Evolutionary conservation across 92 coral and sea anemone species (phyloP).

Genomic region (Umimayanthus chanpuru): DNA sequence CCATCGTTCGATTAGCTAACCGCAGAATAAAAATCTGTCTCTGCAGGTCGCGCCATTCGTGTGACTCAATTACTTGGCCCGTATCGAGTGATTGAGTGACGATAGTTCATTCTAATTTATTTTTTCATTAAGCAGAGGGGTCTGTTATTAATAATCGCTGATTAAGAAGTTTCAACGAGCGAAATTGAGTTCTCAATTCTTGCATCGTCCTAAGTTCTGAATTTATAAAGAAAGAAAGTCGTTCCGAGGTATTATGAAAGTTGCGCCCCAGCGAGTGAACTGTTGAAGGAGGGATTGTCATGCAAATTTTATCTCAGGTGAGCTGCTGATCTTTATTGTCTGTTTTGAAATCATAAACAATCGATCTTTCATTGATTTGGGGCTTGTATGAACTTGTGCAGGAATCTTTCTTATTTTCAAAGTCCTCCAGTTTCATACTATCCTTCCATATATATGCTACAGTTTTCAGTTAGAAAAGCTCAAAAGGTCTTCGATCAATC

Average conservation of each 20-base stretch:
- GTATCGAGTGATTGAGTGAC: constrained; percentile 28
- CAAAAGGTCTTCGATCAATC: neutral
- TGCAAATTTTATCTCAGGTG: constrained; percentile 76
- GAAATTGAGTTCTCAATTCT: neutral
- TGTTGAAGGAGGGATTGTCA: constrained; percentile 57
- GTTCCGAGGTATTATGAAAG: neutral
- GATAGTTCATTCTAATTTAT: neutral
- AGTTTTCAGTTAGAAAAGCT: neutral
- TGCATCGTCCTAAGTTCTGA: neutral
- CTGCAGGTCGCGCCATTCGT: constrained; percentile 41
- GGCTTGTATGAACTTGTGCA: constrained; percentile 47
- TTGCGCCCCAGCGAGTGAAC: constrained; percentile 43
- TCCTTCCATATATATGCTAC: neutral
- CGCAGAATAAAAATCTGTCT: constrained; percentile 36
- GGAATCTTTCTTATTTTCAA: neutral
- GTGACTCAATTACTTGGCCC: constrained; percentile 7
- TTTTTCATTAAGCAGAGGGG: neutral
- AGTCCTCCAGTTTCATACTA: neutral
- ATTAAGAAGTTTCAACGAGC: neutral
- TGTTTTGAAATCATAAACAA: constrained; percentile 67
- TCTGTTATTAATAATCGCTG: neutral
- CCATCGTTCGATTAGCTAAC: neutral
- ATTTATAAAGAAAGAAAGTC: neutral
- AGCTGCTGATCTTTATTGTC: constrained; percentile 58
- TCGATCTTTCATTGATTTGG: constrained; percentile 53